Percentiles rank a stretch among this genome's conserved stretches.
These are phyloP conservation scores for Muscina levida DNA, from an alignment of 2,888 invertebrate genomes.

Conservation along the genomic window DNA sequence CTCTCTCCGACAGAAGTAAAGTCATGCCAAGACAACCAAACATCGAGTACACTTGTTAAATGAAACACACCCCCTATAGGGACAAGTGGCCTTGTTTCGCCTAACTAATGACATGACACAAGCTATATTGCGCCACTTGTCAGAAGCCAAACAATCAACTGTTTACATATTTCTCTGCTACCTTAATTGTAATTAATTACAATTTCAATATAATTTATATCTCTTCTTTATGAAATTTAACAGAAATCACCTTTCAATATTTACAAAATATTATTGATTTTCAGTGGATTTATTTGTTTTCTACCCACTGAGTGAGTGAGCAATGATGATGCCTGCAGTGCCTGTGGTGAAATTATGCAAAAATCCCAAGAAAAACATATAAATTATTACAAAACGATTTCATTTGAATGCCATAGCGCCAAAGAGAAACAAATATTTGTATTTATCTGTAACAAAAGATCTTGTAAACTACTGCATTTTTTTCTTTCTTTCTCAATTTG, in stretches of 20 bases:
- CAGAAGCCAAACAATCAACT: background rate
- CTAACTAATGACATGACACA: constrained; percentile 50
- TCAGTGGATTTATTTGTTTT: constrained; percentile 29
- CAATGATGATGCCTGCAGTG: background rate
- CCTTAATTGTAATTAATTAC: constrained; percentile 64
- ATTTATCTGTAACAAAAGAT: constrained; percentile 51
- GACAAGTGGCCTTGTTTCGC: constrained; percentile 44
- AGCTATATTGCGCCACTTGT: constrained; percentile 28
- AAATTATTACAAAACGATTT: constrained; percentile 27
- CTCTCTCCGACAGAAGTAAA: too few relatives aligned
- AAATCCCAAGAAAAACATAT: constrained; percentile 43
- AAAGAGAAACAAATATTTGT: constrained; percentile 39
- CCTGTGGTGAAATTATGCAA: constrained; percentile 64
- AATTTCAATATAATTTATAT: constrained; percentile 46
- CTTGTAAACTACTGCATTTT: constrained; percentile 50
- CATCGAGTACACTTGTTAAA: constrained; percentile 42
- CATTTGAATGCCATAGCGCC: too few relatives aligned
- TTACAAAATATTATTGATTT: constrained; percentile 61
- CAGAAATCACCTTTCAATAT: constrained; percentile 52
- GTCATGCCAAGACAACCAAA: too few relatives aligned
- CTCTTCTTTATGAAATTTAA: constrained; percentile 20
- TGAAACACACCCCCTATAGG: constrained; percentile 45
- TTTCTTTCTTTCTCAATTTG: constrained; percentile 37
- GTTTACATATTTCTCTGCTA: background rate
- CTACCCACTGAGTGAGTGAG: constrained; percentile 1